Conservation (phyloP, 2,888 invertebrate genomes). For the Alcis repandata region DNA sequence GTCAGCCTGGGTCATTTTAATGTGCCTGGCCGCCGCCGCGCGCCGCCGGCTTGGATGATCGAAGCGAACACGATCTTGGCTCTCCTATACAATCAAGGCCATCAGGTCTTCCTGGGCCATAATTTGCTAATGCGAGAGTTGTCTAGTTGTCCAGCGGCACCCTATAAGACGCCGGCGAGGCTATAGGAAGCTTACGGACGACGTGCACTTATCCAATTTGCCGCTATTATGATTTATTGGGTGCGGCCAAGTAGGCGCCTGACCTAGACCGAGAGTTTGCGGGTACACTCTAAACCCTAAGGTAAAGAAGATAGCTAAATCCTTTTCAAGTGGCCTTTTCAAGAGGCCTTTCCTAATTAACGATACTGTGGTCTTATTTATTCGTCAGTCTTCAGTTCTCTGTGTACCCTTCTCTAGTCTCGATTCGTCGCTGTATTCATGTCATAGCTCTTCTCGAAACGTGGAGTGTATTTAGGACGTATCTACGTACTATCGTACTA, state of each 20-base stretch:
- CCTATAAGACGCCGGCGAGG: conserved; percentile 73
- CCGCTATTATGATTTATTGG: conserved; percentile 83
- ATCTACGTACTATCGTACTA: too few relatives aligned
- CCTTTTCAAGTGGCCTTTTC: neutral
- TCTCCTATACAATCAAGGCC: conserved; percentile 37
- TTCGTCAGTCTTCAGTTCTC: too few relatives aligned
- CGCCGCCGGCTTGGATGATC: too few relatives aligned
- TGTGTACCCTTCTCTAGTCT: too few relatives aligned
- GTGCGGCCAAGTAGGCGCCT: conserved; percentile 72
- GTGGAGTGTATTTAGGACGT: too few relatives aligned
- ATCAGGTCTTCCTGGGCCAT: conserved; percentile 29
- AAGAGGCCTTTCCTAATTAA: neutral
- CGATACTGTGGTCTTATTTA: too few relatives aligned
- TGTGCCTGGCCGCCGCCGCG: too few relatives aligned
- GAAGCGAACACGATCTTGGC: conserved; percentile 11
- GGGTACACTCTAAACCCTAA: neutral
- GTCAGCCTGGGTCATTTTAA: too few relatives aligned
- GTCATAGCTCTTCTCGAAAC: too few relatives aligned
- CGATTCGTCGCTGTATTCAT: too few relatives aligned
- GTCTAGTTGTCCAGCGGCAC: conserved; percentile 54
- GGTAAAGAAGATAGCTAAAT: neutral
- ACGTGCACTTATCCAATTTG: conserved; percentile 83
- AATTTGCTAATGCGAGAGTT: conserved; percentile 33
- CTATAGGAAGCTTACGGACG: conserved; percentile 77
- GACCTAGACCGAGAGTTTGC: conserved; percentile 70